Base-by-base conservation (phyloP, 2,797 vertebrate species). In the Cyprinella venusta region DNA sequence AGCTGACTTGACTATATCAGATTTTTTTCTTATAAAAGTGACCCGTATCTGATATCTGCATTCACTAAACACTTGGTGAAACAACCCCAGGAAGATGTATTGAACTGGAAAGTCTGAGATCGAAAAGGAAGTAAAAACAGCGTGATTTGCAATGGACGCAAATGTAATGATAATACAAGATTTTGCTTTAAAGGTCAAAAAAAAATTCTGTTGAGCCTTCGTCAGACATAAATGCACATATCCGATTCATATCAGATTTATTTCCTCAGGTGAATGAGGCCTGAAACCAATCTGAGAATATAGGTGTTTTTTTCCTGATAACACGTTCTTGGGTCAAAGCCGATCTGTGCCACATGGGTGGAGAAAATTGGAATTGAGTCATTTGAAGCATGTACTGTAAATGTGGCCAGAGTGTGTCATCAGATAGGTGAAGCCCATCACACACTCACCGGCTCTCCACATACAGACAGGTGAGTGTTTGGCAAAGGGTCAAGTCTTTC, bases 401-500 rank as follows among this genome's bases (percentile, higher is more conserved):
- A 63, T 63, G 13, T 0, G 13, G 6, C 59, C 59, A 30, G 0
- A 30, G 64, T 65, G 33, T 65, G 63, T 16, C n/a, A 70, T 16
- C 13, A 7, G 68, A 70, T n/a, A 65, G 63, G 63, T 65, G 63
- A 0, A 61, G 56, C 1, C 13, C 24, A 30, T 26, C 59, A 63
- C 59, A 63, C 24, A 63, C 59, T 26, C 24, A 7, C 56, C 24
- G 6, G 19, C 15, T 71, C 69, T 48, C 15, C 48, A 61, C n/a
- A 61, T 6, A 33, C 38, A 24, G 16, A 45, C 38, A 76, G 74
- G 54, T 30, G 64, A 63, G 40, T 54, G 76, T 67, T 68, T 85
- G 72, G 86, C 24, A 77, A 54, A 75, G 8, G 68, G 65, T 81
- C 79, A 63, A 38, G 30, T 63, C 74, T 33, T 74, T 63, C 59